These are phyloP conservation scores for Hexactinellida sp. DNA, from an alignment of 37 sponge, comb jelly and placozoan genomes.

Conservation along the genomic window DNA sequence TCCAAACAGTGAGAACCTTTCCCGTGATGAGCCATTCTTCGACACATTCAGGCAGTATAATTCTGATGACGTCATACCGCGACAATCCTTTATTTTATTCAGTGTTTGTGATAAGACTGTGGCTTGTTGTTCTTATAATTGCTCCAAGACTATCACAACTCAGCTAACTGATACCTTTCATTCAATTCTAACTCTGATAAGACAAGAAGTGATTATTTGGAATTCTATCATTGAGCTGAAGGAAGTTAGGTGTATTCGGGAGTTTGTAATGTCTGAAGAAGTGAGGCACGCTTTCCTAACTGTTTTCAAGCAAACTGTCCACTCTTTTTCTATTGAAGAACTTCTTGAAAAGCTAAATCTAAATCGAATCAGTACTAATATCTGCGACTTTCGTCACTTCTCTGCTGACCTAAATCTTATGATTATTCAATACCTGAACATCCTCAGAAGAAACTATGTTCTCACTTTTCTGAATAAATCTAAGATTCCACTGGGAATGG, in stretches of 20 bases:
- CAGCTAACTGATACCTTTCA: not conserved
- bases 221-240: not conserved
- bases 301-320: not conserved
- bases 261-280: not conserved
- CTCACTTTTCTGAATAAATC: not conserved
- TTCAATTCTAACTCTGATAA: not conserved
- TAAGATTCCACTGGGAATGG: not conserved
- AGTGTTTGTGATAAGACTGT: not conserved
- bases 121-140: not conserved
- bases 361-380: not conserved
- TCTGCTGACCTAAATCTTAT: not conserved
- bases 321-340: slow-evolving; percentile 2
- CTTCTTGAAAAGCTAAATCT: not conserved
- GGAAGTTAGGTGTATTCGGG: not conserved
- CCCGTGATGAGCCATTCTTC: slow-evolving; percentile 1
- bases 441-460: not conserved
- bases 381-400: not conserved
- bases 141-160: not conserved
- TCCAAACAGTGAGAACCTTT: not conserved
- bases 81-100: not conserved
- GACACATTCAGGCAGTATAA: not conserved
- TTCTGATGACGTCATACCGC: not conserved
- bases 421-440: not conserved
- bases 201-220: not conserved
- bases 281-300: not conserved